Conservation (phyloP, 1,140 invertebrate genomes). For the Eupeodes corollae region DNA sequence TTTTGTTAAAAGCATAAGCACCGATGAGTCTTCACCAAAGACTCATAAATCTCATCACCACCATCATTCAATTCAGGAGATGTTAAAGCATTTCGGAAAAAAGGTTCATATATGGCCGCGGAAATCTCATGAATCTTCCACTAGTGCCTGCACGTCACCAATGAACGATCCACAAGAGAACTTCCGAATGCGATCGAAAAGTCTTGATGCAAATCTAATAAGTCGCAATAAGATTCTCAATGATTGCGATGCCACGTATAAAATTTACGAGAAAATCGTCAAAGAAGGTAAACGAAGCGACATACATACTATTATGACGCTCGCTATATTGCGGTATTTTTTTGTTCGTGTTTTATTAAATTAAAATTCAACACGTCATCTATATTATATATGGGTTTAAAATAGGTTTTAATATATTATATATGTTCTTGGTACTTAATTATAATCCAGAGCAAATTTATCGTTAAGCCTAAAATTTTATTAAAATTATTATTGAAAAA, state of each 20-base stretch:
- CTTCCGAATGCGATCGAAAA: slow-evolving; percentile 63
- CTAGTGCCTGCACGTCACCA: slow-evolving; percentile 37
- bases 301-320: background rate
- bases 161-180: slow-evolving; percentile 45
- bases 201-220: slow-evolving; percentile 53
- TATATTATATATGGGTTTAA: too few species aligned
- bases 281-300: slow-evolving; percentile 54
- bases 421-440: too few species aligned
- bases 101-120: slow-evolving; percentile 51
- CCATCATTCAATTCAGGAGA: slow-evolving; percentile 57
- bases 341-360: too few species aligned
- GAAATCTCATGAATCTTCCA: slow-evolving; percentile 41
- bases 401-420: too few species aligned
- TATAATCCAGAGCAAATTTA: too few species aligned
- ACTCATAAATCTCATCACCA: slow-evolving; percentile 37
- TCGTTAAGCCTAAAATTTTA: too few species aligned
- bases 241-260: slow-evolving; percentile 68
- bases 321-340: too few species aligned
- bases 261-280: slow-evolving; percentile 67
- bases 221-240: slow-evolving; percentile 40
- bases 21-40: slow-evolving; percentile 25
- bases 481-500: background rate
- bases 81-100: slow-evolving; percentile 58
- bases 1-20: slow-evolving; percentile 42
- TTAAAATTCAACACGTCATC: too few species aligned